These are phyloP conservation scores for Lithosia quadra DNA, from an alignment of 2,888 invertebrate genomes.

Conservation along the genomic window DNA sequence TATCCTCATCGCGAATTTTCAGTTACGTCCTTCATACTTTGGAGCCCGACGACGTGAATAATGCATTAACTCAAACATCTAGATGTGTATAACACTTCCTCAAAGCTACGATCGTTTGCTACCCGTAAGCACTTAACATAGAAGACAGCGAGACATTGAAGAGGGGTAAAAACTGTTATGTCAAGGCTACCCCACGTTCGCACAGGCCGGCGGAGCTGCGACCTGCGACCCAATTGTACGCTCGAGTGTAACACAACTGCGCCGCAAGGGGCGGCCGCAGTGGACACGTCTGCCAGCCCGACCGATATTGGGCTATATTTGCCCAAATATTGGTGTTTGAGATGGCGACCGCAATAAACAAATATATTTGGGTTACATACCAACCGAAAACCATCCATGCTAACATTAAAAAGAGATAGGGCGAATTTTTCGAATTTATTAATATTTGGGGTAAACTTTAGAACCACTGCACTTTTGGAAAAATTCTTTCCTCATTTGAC, in stretches of 20 bases:
- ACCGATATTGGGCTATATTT: background rate
- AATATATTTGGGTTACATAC: too few relatives aligned
- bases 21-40: too few relatives aligned
- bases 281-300: background rate
- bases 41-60: too few relatives aligned
- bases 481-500: too few relatives aligned
- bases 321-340: background rate
- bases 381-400: too few relatives aligned
- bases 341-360: background rate
- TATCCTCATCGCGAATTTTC: too few relatives aligned
- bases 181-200: slow-evolving; percentile 9
- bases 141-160: slow-evolving; percentile 1
- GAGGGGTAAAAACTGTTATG: background rate
- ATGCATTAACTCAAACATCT: too few relatives aligned
- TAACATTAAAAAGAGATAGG: too few relatives aligned
- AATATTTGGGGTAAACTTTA: too few relatives aligned
- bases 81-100: background rate
- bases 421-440: too few relatives aligned
- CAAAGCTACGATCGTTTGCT: background rate
- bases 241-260: slow-evolving; percentile 8
- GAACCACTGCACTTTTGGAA: too few relatives aligned
- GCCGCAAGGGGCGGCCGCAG: background rate
- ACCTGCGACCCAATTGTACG: slow-evolving; percentile 3
- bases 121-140: background rate
- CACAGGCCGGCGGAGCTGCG: too few relatives aligned